Base-by-base conservation (phyloP, 1,140 invertebrate species). In the Sycophila sp. region DNA sequence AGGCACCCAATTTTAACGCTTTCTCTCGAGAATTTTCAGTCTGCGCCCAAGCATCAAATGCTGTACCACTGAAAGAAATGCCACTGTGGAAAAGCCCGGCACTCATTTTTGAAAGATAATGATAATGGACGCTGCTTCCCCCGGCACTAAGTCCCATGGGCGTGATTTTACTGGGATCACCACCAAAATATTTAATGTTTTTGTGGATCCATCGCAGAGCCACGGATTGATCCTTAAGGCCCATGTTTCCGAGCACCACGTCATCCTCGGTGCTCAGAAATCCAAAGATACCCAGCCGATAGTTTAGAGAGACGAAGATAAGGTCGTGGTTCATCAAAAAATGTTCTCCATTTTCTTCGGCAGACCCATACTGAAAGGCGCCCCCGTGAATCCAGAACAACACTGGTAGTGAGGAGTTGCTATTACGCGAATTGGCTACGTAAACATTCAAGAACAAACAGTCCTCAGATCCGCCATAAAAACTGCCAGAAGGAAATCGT, bases 31-130 rank as follows among this genome's bases (percentile, higher is more conserved):
- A 87, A 51, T 90, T 88, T 73, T 89, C 82, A 2, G 89, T 86
- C 28, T 91, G 80, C 0, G 91, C 89, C 93, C 90, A 94, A 1
- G 89, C 88, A 72, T 86, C 86, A 10, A 92, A 78, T 5, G 89
- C 90, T 8, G 91, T 90, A 0, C 93, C 94, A 77, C 92, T 93
- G 83, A 90, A 88, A 0, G 93, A 89, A 36, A 94, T 90, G 2
- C 90, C 92, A 34, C 6, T 32, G 11, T 36, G 7, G 17, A 85
- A 90, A 88, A 1, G 93, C 51, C 80, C 30, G 59, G 82, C 83
- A 64, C 76, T 76, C 56, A 85, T 81, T 24, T 28, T 28, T 6
- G 53, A 56, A 10, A 56, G 17, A 36, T 56, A 56, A 17, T 56
- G 30, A 10, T 36, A 56, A 22, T 56, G 53, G 58, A 56, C 53